These are phyloP conservation scores for Scomberomorus guttatus DNA, from an alignment of 2,797 vertebrate species.

Conservation along the genomic window DNA sequence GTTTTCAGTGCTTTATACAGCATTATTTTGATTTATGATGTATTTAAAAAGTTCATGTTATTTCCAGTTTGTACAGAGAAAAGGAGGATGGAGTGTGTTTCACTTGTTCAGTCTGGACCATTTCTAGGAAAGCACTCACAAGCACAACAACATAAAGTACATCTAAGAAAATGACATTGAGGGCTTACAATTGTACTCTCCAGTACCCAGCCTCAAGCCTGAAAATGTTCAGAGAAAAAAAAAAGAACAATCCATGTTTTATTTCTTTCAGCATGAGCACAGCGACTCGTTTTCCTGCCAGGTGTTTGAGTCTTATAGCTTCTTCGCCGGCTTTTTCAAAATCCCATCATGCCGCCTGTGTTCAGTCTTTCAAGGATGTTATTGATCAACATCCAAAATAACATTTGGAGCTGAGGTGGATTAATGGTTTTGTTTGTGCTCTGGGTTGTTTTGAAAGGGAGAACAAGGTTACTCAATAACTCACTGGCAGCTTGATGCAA, in stretches of 20 bases:
- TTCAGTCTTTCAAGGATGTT: slow-evolving; percentile 47
- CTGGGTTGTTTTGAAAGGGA: slow-evolving; percentile 53
- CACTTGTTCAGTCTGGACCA: background rate
- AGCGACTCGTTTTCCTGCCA: background rate
- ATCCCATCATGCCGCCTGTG: slow-evolving; percentile 36
- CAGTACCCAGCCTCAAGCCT: background rate
- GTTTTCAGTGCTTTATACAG: too few species aligned
- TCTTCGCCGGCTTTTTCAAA: slow-evolving; percentile 25
- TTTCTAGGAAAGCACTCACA: background rate
- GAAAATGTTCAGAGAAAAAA: background rate
- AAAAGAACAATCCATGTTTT: background rate
- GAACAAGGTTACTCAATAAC: slow-evolving; percentile 45
- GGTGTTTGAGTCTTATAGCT: slow-evolving; percentile 17
- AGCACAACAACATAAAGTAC: background rate
- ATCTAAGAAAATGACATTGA: slow-evolving; percentile 8
- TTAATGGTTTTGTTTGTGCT: slow-evolving; percentile 55
- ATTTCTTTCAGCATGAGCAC: background rate
- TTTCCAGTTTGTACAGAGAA: background rate
- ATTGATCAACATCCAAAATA: slow-evolving; percentile 63
- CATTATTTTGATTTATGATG: background rate
- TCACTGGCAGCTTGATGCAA: slow-evolving; percentile 9
- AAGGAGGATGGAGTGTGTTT: background rate
- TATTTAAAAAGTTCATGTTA: background rate
- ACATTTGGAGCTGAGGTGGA: slow-evolving; percentile 53
- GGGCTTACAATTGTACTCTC: background rate